Evolutionary conservation across 2,797 vertebrate genomes (phyloP), one percentile per base, ranked within the genome.

Genomic region (Propithecus perrieri): DNA sequence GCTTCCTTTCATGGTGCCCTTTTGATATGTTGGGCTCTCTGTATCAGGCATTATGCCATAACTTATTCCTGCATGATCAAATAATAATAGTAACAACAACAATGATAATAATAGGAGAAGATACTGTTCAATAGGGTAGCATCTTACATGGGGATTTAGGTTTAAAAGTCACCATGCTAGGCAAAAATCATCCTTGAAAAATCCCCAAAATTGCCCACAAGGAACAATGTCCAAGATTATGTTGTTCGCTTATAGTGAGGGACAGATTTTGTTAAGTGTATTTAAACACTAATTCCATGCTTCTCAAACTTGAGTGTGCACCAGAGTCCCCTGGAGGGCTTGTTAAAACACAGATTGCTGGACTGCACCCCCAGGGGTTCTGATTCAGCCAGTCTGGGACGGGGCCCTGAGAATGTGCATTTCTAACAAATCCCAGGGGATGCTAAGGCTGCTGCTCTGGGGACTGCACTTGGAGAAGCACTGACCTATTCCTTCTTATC

Each of bases 351-450:
- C 50, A 11, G 33, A 6, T 9, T 6, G 24, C 28, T 10, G n/a
- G 72, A 30, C 12, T 33, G 8, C 0, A 2, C 15, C 35, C 14
- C 24, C 2, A 20, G 13, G 38, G 30, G 20, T 0, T n/a, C 6
- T 5, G 20, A 41, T 55, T 24, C 30, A 28, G 76, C 10, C 8
- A 63, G 6, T 50, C 63, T 17, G 35, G 28, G 24, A 7, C 0
- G 0, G 57, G 33, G 41, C 33, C 63, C 63, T 0, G 0, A 50
- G 57, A 41, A 33, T 38, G 1, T 4, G 11, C 38, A 2, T 20
- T 46, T 46, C 53, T 35, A 28, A 72, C 69, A 30, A 11, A 26
- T 46, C 43, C 83, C 7, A 20, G 38, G 11, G 24, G 35, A 20
- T 20, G 33, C 0, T 3, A 4, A 6, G 6, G n/a, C 14, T 2